These are phyloP conservation scores for Chaetops frenatus DNA, from an alignment of 2,113 vertebrate species.

Conservation along the genomic window DNA sequence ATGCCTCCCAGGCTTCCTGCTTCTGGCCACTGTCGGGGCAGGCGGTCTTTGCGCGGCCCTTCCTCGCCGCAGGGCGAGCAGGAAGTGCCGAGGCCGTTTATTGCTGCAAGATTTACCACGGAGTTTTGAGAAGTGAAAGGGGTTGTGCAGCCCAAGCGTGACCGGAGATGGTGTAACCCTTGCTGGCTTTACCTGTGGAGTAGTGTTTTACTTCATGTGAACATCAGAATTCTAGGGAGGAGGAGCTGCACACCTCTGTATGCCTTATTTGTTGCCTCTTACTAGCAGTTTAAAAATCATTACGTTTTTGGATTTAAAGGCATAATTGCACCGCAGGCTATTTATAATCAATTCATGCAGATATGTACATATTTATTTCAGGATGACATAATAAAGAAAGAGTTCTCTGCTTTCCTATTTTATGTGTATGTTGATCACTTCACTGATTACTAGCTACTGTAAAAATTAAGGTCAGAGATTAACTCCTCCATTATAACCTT, in stretches of 20 bases:
- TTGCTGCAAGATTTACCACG: not conserved
- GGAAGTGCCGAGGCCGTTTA: not conserved
- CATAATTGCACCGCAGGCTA: no score
- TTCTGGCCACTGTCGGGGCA: not conserved
- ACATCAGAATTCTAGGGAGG: not conserved
- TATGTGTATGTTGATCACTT: not conserved
- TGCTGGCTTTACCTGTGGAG: not conserved
- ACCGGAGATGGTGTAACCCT: not conserved
- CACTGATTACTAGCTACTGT: not conserved
- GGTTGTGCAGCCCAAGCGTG: not conserved
- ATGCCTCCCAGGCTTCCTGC: not conserved
- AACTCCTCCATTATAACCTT: not conserved
- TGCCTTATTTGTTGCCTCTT: no score
- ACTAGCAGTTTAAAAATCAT: no score
- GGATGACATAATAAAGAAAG: no score
- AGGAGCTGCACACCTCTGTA: not conserved
- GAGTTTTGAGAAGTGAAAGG: not conserved
- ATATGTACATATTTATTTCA: no score
- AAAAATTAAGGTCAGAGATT: not conserved
- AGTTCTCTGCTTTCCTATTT: no score
- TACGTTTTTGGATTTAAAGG: no score
- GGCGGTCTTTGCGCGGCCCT: rapidly evolving
- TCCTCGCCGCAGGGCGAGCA: rapidly evolving
- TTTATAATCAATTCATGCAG: no score
- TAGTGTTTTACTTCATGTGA: not conserved